Evolutionary conservation across 2,888 invertebrate species (phyloP).

Genomic region (Drosophila recens): DNA sequence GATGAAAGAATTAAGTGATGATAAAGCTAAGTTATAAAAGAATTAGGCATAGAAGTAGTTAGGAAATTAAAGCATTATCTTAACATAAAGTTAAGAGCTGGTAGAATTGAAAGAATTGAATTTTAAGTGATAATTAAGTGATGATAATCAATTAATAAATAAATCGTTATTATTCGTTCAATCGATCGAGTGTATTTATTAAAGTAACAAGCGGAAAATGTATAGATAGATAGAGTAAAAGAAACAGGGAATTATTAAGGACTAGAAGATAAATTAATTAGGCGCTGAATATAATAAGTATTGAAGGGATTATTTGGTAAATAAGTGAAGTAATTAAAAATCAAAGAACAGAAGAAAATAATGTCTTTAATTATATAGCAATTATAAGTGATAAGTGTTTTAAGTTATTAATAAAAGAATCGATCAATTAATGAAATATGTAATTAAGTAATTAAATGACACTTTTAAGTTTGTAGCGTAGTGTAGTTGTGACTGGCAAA

Average conservation of each 20-base stretch:
- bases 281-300: neutral
- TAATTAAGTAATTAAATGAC: neutral
- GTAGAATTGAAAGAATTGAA: neutral
- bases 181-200: neutral
- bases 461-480: neutral
- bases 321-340: neutral
- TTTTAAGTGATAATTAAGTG: neutral
- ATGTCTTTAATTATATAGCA: too few relatives aligned
- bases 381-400: too few relatives aligned
- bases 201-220: neutral
- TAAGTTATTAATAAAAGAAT: too few relatives aligned
- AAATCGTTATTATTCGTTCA: too few relatives aligned
- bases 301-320: neutral
- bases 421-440: too few relatives aligned
- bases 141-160: neutral
- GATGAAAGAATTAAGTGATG: neutral
- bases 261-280: neutral
- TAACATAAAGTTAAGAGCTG: neutral
- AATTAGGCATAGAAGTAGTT: neutral
- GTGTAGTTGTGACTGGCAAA: slow-evolving; percentile 8
- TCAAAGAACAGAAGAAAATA: too few relatives aligned
- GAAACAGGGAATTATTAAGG: neutral
- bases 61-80: neutral
- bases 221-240: neutral
- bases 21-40: neutral